Base-by-base conservation (phyloP, 2,113 vertebrate genomes). In the Leptobrachium ailaonicum region DNA sequence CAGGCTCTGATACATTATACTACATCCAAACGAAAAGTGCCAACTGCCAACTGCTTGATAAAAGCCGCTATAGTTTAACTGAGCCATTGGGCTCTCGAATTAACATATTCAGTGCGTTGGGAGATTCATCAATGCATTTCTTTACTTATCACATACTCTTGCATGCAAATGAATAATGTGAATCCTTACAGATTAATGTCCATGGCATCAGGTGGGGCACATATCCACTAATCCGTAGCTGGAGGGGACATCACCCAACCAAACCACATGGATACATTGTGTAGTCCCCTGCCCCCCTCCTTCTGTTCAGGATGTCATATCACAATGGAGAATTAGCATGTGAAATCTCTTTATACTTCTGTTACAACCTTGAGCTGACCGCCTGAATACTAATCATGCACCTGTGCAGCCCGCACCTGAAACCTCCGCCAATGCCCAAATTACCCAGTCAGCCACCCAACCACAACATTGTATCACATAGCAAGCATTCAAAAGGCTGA, bases 261-360 rank as follows among this genome's bases (percentile, higher is more conserved):
- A 73, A 75, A 53, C 71, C 79, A 81, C 79, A 81, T 81, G 79
- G 71, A 50, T 81, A 53, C 50, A 41, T 68, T 58, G 47, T 71
- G 56, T 7, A 62, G 53, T 32, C 53, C 79, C 64, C 71, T 63
- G 32, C 45, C 50, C 47, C 8, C 56, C 41, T 68, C 71, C 78
- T 67, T 75, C 72, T 81, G 79, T 67, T 81, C 64, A 69, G 64
- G 68, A 62, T 69, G 53, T 68, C 66, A 81, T 75, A 62, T 68
- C 73, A 81, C 72, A 81, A 81, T 75, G 43, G 71, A 41, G 43
- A 40, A 81, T 81, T 81, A 81, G 79, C 79, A 81, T 81, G 74
- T 81, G 44, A 75, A 81, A 75, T 50, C 73, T 69, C 64, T 81
- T 56, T 69, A 62, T 81, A 60, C 71, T 81, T 75, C 20, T 75